These are phyloP conservation scores for Drosophila repleta DNA, from an alignment of 1,140 invertebrate species.

Conservation along the genomic window DNA sequence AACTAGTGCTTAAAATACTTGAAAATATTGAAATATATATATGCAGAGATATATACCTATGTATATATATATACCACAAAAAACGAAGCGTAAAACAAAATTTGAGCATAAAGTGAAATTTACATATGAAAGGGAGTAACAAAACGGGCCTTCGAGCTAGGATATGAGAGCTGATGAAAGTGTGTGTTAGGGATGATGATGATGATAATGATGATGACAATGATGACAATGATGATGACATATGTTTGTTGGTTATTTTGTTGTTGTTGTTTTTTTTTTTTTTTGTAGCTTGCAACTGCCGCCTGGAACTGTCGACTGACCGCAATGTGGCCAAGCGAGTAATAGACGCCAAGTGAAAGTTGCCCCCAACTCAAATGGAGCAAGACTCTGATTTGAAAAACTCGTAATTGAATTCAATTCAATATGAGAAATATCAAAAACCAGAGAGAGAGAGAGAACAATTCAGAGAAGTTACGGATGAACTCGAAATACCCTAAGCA, in stretches of 20 bases:
- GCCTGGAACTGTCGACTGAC: slow-evolving; percentile 2
- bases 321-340: slow-evolving; percentile 14
- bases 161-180: slow-evolving; percentile 35
- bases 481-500: background rate
- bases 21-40: slow-evolving; percentile 5
- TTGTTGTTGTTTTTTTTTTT: background rate
- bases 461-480: background rate
- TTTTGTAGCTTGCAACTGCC: background rate
- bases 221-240: slow-evolving; percentile 11
- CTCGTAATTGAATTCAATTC: slow-evolving; percentile 64
- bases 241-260: background rate
- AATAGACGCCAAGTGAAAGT: slow-evolving; percentile 61
- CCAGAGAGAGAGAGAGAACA: background rate
- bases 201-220: slow-evolving; percentile 11
- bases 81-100: slow-evolving; percentile 18
- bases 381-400: slow-evolving; percentile 10
- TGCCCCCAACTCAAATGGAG: slow-evolving; percentile 35
- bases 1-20: slow-evolving; percentile 40
- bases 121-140: slow-evolving; percentile 3
- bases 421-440: slow-evolving; percentile 28
- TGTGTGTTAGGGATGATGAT: slow-evolving; percentile 34
- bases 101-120: slow-evolving; percentile 15
- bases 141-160: slow-evolving; percentile 33
- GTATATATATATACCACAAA: slow-evolving; percentile 3
- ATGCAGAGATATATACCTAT: slow-evolving; percentile 11